These are phyloP conservation scores for Calycopis cecrops DNA, from an alignment of 1,140 invertebrate genomes.

Conservation along the genomic window DNA sequence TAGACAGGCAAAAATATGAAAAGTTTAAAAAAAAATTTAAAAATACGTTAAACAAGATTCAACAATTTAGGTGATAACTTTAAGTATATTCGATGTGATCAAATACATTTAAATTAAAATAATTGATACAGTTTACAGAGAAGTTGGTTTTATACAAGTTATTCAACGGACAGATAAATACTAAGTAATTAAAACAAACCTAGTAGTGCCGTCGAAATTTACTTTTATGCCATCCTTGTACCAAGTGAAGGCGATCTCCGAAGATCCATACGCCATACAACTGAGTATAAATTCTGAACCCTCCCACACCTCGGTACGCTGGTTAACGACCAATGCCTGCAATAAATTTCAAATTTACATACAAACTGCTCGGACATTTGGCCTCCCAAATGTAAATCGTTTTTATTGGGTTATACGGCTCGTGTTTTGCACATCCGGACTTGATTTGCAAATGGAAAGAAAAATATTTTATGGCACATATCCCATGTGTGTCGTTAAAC, in stretches of 20 bases:
- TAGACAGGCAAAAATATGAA: no score
- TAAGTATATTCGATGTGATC: no score
- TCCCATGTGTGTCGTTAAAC: neutral
- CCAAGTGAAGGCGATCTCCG: conserved; percentile 84
- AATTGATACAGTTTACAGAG: no score
- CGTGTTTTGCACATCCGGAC: neutral
- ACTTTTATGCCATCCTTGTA: conserved; percentile 86
- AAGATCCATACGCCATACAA: conserved; percentile 85
- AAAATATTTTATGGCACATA: neutral
- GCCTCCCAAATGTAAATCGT: neutral
- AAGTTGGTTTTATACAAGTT: no score
- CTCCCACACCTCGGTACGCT: conserved; percentile 80
- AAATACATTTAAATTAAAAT: no score
- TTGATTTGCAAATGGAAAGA: neutral
- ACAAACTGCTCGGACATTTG: conserved; percentile 24
- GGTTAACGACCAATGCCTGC: conserved; percentile 79
- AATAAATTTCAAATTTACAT: conserved; percentile 36
- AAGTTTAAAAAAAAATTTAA: no score
- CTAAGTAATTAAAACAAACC: conserved; percentile 67
- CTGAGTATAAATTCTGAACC: conserved; percentile 85
- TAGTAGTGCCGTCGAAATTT: conserved; percentile 82
- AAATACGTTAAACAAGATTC: no score
- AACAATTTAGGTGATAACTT: no score
- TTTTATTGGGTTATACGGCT: conserved; percentile 4
- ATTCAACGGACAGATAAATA: no score